A percentile compares a stretch with the other conserved stretches of the same genome.
These are phyloP conservation scores for Volucella inanis DNA, from an alignment of 2,888 invertebrate genomes.

Conservation along the genomic window DNA sequence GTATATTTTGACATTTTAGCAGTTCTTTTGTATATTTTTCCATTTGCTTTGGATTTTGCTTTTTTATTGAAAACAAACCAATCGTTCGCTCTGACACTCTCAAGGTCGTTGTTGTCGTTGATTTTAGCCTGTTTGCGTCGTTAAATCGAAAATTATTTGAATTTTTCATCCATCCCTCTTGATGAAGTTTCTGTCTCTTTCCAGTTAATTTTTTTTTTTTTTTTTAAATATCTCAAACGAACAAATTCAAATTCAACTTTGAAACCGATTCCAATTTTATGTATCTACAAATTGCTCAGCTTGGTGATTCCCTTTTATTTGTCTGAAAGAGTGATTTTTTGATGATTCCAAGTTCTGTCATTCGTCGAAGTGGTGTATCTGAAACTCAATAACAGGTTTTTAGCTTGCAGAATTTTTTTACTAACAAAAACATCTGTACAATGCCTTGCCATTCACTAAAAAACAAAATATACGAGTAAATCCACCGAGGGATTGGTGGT, in stretches of 20 bases:
- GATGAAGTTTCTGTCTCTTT: constrained; percentile 16
- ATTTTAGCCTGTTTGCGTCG: neutral
- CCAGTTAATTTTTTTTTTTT: too few relatives aligned
- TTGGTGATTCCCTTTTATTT: neutral
- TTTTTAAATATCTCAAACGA: neutral
- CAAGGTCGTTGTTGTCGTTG: constrained; percentile 30
- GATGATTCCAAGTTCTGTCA: neutral
- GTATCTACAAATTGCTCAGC: neutral
- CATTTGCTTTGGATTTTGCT: constrained; percentile 1
- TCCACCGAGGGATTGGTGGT: too few relatives aligned
- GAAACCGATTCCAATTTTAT: constrained; percentile 3
- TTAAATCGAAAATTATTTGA: neutral
- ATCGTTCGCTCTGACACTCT: constrained; percentile 32
- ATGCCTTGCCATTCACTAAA: too few relatives aligned
- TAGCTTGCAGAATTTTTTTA: neutral
- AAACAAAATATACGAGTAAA: too few relatives aligned
- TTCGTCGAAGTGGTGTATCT: constrained; percentile 18
- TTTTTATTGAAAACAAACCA: constrained; percentile 13
- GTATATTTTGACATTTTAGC: constrained; percentile 26
- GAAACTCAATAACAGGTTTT: constrained; percentile 3
- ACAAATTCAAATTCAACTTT: constrained; percentile 1
- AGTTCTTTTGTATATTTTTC: neutral
- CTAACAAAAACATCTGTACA: neutral
- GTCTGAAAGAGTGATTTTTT: neutral
- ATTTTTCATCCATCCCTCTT: constrained; percentile 7